Conservation (phyloP, 2,113 vertebrate species). For the Struthidea cinerea region DNA sequence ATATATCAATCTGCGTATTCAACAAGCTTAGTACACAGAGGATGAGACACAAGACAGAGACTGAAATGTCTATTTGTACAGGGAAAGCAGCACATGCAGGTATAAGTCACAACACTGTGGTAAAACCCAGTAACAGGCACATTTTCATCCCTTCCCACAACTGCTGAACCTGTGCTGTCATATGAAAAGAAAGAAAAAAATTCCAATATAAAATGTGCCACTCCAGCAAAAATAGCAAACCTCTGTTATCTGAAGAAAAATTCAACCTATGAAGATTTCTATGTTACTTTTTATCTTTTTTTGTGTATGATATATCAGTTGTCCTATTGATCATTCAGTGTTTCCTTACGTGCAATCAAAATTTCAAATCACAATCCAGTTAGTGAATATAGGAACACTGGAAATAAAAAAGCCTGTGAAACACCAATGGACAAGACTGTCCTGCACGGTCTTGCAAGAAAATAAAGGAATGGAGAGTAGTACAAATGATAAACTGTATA, state of each 20-base stretch:
- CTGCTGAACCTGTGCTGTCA: neutral
- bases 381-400: neutral
- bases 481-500: neutral
- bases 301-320: neutral
- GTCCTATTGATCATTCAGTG: neutral
- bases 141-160: neutral
- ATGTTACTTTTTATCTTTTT: neutral
- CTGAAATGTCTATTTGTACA: neutral
- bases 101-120: neutral
- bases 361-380: neutral
- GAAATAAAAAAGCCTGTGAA: neutral
- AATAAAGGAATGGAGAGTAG: neutral
- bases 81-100: neutral
- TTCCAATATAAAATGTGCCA: neutral
- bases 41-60: neutral
- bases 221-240: neutral
- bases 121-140: neutral
- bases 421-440: neutral
- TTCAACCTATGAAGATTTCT: neutral
- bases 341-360: neutral
- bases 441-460: neutral
- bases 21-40: neutral
- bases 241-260: neutral
- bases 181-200: neutral
- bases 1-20: neutral